Evolutionary conservation across 2,113 vertebrate genomes (phyloP).

Genomic region (Peromyscus maniculatus): DNA sequence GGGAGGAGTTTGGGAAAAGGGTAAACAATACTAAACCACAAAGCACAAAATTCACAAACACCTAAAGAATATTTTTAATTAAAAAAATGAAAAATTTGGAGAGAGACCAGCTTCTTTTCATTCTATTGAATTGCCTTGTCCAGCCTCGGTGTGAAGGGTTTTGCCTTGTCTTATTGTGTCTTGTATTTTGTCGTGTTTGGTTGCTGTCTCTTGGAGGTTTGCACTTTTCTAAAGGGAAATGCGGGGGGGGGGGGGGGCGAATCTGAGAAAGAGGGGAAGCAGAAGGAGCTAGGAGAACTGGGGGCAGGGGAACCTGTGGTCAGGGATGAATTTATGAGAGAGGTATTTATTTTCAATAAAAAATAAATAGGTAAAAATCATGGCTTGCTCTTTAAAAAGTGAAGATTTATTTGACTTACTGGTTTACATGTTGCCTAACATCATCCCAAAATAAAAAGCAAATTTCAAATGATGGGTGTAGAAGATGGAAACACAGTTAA

Average conservation of each 20-base stretch:
- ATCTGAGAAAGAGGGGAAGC: background rate
- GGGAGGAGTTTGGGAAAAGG: background rate
- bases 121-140: background rate
- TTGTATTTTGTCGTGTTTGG: background rate
- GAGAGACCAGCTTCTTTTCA: background rate
- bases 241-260: too few species aligned
- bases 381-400: background rate
- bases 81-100: background rate
- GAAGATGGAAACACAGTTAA: background rate
- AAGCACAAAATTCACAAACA: background rate
- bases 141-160: background rate
- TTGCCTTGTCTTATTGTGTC: background rate
- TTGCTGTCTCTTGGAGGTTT: background rate
- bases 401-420: background rate
- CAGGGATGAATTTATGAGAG: background rate
- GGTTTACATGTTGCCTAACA: background rate
- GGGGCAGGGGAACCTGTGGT: too few species aligned
- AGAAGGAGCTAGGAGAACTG: background rate
- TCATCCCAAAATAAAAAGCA: background rate
- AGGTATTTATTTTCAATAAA: background rate
- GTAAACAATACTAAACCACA: background rate
- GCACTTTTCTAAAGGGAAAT: background rate
- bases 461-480: background rate
- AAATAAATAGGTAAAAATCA: background rate
- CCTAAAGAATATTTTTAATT: background rate